These are phyloP conservation scores for Hiodon alosoides DNA, from an alignment of 2,113 vertebrate genomes.

Conservation along the genomic window DNA sequence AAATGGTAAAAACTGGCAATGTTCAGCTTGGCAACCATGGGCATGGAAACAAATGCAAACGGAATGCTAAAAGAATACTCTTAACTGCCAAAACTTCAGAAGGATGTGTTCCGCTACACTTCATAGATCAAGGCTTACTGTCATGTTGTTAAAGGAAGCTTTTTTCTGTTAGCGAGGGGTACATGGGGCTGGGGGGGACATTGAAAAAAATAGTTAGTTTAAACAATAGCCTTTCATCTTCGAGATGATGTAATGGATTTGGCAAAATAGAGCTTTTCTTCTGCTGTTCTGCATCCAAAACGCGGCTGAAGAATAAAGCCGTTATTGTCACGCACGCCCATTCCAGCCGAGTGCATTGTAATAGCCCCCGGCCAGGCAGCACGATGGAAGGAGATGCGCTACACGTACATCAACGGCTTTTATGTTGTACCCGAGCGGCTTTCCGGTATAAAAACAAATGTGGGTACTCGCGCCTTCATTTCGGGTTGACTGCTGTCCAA, in stretches of 20 bases:
- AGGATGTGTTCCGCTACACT: conserved; percentile 21
- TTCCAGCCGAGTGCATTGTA: conserved; percentile 1
- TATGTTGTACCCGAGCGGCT: neutral
- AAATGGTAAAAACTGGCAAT: no score
- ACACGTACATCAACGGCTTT: neutral
- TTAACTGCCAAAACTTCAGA: neutral
- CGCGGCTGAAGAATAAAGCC: conserved; percentile 26
- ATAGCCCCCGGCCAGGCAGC: neutral
- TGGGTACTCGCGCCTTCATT: no score
- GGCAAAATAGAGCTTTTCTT: neutral
- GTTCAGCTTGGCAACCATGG: no score
- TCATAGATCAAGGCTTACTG: conserved; percentile 51
- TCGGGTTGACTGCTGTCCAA: no score
- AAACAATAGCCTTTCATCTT: conserved; percentile 26
- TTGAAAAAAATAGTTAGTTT: conserved; percentile 17
- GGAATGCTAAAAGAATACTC: no score
- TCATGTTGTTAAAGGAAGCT: conserved; percentile 50
- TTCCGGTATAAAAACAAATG: no score
- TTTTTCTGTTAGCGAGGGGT: conserved; percentile 34
- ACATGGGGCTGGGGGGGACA: neutral
- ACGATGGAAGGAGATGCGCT: neutral
- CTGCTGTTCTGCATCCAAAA: neutral
- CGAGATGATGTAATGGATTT: conserved; percentile 35
- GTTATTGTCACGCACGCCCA: conserved; percentile 26
- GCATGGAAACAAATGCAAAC: no score